These are phyloP conservation scores for Mythimna loreyi DNA, from an alignment of 2,888 invertebrate genomes.

Conservation along the genomic window DNA sequence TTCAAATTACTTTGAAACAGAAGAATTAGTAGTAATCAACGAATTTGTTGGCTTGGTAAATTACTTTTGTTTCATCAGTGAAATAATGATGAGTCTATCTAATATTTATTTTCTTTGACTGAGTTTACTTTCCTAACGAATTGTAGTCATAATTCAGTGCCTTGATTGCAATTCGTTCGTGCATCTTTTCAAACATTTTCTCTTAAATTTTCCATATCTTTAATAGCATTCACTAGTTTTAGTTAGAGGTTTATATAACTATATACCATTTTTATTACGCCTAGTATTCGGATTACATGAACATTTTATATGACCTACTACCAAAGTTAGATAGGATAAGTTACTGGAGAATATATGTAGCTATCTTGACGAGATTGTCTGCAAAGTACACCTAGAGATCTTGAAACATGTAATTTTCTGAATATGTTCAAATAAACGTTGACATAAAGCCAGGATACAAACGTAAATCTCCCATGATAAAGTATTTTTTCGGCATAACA, in stretches of 20 bases:
- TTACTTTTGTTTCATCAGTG: constrained; percentile 41
- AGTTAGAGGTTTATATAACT: not conserved
- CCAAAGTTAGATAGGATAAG: constrained; percentile 43
- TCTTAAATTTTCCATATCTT: not conserved
- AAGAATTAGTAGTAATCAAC: constrained; percentile 45
- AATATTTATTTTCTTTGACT: constrained; percentile 20
- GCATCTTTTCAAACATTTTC: not conserved
- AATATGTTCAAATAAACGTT: constrained; percentile 59
- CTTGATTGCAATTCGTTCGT: not conserved
- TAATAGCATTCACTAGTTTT: not conserved
- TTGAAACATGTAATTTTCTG: constrained; percentile 38
- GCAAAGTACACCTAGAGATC: constrained; percentile 30
- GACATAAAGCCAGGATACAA: constrained; percentile 56
- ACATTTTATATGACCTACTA: constrained; percentile 24
- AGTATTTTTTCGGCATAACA: constrained; percentile 72
- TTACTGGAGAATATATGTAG: constrained; percentile 25
- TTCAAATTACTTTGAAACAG: constrained; percentile 45
- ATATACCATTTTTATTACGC: constrained; percentile 18
- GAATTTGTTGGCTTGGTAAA: constrained; percentile 40
- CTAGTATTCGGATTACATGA: constrained; percentile 13
- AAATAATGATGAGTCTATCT: constrained; percentile 32
- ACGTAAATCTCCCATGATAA: constrained; percentile 56
- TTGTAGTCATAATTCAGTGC: constrained; percentile 3
- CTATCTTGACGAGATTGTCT: constrained; percentile 33
- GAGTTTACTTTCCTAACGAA: constrained; percentile 6